A percentile compares a stretch with the other conserved stretches of the same genome.
phyloP scores from a whole-genome alignment of 2,797 vertebrate genomes.

The Rhincodon typus region DNA sequence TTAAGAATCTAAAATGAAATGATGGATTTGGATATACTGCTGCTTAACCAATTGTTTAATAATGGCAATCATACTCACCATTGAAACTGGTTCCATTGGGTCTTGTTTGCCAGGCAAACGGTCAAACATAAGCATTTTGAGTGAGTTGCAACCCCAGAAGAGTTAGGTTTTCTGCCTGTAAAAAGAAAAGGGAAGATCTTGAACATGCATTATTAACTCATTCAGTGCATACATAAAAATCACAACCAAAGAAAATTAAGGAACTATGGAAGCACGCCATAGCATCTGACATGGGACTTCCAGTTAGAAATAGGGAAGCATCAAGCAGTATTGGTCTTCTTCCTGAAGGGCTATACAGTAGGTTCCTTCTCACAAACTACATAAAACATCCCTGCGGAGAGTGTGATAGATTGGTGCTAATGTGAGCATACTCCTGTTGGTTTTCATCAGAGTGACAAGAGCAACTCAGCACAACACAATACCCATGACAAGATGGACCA shows the following conservation, averaged over 20 bases:
- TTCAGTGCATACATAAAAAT: not conserved
- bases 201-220: not conserved
- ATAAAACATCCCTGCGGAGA: not conserved
- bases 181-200: constrained; percentile 6
- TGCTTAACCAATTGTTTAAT: not conserved
- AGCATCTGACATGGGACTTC: not conserved
- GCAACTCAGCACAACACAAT: not conserved
- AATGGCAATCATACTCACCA: constrained; percentile 61
- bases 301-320: not conserved
- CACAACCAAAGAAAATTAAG: not conserved
- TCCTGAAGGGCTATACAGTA: not conserved
- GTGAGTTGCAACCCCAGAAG: not conserved
- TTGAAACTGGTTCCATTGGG: constrained; percentile 73
- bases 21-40: not conserved
- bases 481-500: not conserved
- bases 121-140: constrained; percentile 94
- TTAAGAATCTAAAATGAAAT: not conserved
- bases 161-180: not conserved
- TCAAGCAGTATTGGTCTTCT: not conserved
- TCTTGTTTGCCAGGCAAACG: constrained; percentile 84
- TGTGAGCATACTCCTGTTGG: not conserved
- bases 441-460: not conserved
- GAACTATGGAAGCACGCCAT: not conserved
- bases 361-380: not conserved
- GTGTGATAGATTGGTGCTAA: not conserved